phyloP scores from a whole-genome alignment of 1,140 invertebrate species.

The Drosophila erecta region DNA sequence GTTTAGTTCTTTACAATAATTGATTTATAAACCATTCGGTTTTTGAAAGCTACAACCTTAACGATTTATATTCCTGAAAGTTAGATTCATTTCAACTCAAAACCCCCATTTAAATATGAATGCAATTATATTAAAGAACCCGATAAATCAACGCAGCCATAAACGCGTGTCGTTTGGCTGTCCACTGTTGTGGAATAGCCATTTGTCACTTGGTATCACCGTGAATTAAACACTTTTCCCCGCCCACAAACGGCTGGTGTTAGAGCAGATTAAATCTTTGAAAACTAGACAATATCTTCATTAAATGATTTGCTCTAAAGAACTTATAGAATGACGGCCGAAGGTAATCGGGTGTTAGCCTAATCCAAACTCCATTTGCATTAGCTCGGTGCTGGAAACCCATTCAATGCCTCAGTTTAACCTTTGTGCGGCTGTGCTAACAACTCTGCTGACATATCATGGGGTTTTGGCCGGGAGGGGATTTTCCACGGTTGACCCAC shows the following conservation, averaged over 20 bases:
- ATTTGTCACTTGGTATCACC: conserved; percentile 33
- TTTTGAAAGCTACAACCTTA: conserved; percentile 1
- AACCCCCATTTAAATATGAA: conserved; percentile 40
- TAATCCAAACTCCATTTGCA: conserved; percentile 41
- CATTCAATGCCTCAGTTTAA: conserved; percentile 15
- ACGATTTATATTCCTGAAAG: conserved; percentile 1
- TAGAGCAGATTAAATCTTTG: conserved; percentile 19
- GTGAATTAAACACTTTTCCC: conserved; percentile 26
- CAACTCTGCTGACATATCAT: conserved; percentile 37
- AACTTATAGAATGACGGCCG: conserved; percentile 4
- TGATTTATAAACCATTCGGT: not conserved
- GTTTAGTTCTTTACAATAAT: not conserved
- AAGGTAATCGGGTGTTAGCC: conserved; percentile 32
- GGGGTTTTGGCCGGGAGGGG: conserved; percentile 33
- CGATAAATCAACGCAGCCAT: conserved; percentile 35
- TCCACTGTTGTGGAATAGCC: conserved; percentile 8
- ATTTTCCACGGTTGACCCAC: conserved; percentile 62
- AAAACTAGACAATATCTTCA: conserved; percentile 36
- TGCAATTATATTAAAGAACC: conserved; percentile 26
- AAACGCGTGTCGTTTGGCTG: conserved; percentile 35
- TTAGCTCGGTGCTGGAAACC: not conserved
- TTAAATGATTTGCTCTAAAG: conserved; percentile 27
- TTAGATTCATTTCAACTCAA: conserved; percentile 5
- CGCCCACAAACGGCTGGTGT: conserved; percentile 1
- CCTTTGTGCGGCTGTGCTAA: conserved; percentile 38